phyloP scores from a whole-genome alignment of 2,113 vertebrate genomes.

The Xenopus borealis region DNA sequence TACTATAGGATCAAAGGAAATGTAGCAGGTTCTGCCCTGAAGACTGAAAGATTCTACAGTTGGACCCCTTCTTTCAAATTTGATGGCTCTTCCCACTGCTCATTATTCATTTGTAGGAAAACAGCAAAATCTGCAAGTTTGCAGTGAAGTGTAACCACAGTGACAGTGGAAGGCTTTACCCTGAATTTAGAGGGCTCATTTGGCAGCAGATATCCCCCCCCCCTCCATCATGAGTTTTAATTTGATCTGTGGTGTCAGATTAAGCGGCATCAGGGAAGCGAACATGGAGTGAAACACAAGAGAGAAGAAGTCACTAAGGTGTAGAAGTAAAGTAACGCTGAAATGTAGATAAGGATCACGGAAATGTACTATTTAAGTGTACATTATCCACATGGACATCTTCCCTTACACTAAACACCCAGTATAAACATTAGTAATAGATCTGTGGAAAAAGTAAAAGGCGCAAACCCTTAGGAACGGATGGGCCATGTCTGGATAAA shows the following conservation, averaged over 20 bases:
- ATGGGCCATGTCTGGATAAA: no score
- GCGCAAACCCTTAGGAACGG: background rate
- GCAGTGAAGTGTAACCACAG: no score
- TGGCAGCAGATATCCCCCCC: background rate
- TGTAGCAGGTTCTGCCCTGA: no score
- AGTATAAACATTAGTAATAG: background rate
- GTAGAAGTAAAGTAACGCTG: background rate
- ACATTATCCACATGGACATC: background rate
- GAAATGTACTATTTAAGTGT: background rate
- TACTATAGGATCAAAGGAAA: no score
- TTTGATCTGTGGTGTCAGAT: conserved; percentile 24
- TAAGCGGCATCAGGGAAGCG: background rate
- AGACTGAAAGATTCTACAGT: no score
- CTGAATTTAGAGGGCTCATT: background rate
- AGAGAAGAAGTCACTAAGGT: conserved; percentile 10
- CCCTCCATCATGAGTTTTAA: background rate
- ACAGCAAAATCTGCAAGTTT: no score
- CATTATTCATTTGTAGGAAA: no score
- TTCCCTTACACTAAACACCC: background rate
- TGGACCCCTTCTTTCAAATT: no score
- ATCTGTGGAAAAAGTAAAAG: background rate
- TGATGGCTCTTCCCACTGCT: no score
- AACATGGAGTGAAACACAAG: conserved; percentile 5
- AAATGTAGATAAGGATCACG: background rate
- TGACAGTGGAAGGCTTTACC: background rate